Evolutionary conservation across 2,888 invertebrate genomes (phyloP), one percentile per base, ranked within the genome.

Genomic region (Argyresthia albistria): DNA sequence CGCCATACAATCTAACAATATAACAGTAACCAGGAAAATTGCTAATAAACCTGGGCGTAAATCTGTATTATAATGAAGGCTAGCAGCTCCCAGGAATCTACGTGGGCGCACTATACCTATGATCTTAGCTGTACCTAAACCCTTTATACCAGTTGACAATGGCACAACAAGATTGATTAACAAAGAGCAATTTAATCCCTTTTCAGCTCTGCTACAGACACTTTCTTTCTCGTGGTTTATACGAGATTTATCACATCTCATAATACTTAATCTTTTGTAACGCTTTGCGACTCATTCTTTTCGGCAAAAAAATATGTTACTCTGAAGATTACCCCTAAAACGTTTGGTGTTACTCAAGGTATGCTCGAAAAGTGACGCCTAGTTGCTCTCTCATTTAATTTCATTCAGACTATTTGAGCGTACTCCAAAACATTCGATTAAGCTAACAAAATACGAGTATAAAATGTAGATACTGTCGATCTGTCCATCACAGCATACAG

Each of bases 21-120:
- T 63, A 65, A 70, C 71, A 73, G 76, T 80, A 80, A 78, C 77
- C 76, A 75, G 69, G 69, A 65, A 78, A 78, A 81, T 78, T 76
- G 73, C 76, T 71, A 73, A 76, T 72, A 75, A 25, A 79, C 78
- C 77, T 71, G 68, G 67, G 69, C 70, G 69, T 70, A 76, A 77
- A 73, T 79, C 74, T 78, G 69, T 76, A 74, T 75, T 70, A 65
- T 76, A 79, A 77, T 25, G 12, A 35, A 25, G 43, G 35, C 35
- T 8, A n/a, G 15, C 9, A 45, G 39, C 10, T n/a, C 2, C 8
- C 45, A 45, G 16, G 45, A 37, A 37, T n/a, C 10, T 14, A 15
- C 14, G 12, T 15, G 49, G 8, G 25, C 25, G 6, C 3, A 25
- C 25, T 4, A 25, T 25, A 6, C 6, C 25, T 25, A 25, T 25